Base-by-base conservation (phyloP, 2,113 vertebrate genomes). In the Gobio gobio region DNA sequence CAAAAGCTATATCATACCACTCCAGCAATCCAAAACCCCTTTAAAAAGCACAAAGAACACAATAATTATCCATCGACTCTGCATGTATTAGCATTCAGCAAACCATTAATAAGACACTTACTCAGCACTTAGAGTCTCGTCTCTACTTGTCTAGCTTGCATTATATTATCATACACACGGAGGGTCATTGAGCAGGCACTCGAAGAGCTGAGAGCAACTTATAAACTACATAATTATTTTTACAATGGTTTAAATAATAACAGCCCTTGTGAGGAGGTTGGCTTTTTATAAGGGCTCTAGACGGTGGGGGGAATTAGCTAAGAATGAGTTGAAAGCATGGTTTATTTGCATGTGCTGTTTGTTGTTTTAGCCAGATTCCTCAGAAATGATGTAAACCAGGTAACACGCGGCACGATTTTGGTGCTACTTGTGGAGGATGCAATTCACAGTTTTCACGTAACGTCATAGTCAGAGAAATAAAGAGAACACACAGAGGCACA, bases 71-170 rank as follows among this genome's bases (percentile, higher is more conserved):
- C 68, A 43, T 58, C 43, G 74, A 51, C 49, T 72, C 85, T 78
- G 82, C 77, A 77, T 86, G 82, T 83, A 86, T 88, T 88, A 84
- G 77, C 85, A 82, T 88, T 88, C 84, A 81, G 49, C 40, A 13
- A 73, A 70, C 49, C 84, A 86, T 81, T 86, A 86, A 81, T 75
- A 75, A 73, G 68, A 86, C 84, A 76, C 68, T 84, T 86, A 73
- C 49, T 36, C 61, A 59, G 54, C 84, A 81, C 84, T 86, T 83
- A 78, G 79, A 51, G 45, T 6, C 26, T n/a, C 56, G 24, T 47
- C 75, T 61, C 73, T 82, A 22, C 36, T 66, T 10, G 51, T 59
- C 29, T 26, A 29, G 51, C 63, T 22, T 45, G 78, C 43, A 33
- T 47, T 24, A 72, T 79, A 82, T 81, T 43, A 81, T 63, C 70